Percentiles rank a stretch among this genome's conserved stretches.
phyloP scores from a whole-genome alignment of 64 coral and sea anemone species.

The Montipora capricornis region DNA sequence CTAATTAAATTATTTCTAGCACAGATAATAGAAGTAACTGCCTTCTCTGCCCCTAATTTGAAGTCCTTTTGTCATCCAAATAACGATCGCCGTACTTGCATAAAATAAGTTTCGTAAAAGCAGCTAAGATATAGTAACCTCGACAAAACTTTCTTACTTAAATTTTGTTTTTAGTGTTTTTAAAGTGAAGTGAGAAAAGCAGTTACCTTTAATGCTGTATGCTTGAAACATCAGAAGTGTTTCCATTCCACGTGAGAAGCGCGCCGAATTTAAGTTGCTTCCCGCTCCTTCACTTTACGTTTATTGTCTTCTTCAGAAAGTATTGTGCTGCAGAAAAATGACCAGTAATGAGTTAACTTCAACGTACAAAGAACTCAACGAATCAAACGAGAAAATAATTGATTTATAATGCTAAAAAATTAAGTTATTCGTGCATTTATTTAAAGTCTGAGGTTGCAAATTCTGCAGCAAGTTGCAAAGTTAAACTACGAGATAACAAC shows the following conservation, averaged over 20 bases:
- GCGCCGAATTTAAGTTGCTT: background rate
- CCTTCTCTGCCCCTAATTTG: too few relatives aligned
- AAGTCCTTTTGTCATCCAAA: too few relatives aligned
- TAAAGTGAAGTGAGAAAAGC: background rate
- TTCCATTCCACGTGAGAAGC: background rate
- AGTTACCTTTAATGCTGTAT: background rate
- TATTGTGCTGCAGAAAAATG: background rate
- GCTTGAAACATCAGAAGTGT: background rate
- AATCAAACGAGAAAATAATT: too few relatives aligned
- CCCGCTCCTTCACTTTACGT: background rate
- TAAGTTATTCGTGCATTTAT: too few relatives aligned
- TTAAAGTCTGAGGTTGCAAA: background rate
- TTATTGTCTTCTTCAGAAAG: background rate
- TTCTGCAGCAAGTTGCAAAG: background rate
- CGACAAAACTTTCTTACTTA: too few relatives aligned
- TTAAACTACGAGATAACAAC: background rate
- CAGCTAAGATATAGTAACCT: too few relatives aligned
- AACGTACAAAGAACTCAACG: background rate
- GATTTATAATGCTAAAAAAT: background rate
- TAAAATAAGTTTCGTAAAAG: too few relatives aligned
- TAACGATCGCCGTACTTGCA: too few relatives aligned
- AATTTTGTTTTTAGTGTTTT: too few relatives aligned
- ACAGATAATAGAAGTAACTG: too few relatives aligned
- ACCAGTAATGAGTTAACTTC: background rate
- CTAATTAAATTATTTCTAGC: too few relatives aligned